Evolutionary conservation across 2,888 invertebrate species (phyloP).

Genomic region (Eudemis profundana): DNA sequence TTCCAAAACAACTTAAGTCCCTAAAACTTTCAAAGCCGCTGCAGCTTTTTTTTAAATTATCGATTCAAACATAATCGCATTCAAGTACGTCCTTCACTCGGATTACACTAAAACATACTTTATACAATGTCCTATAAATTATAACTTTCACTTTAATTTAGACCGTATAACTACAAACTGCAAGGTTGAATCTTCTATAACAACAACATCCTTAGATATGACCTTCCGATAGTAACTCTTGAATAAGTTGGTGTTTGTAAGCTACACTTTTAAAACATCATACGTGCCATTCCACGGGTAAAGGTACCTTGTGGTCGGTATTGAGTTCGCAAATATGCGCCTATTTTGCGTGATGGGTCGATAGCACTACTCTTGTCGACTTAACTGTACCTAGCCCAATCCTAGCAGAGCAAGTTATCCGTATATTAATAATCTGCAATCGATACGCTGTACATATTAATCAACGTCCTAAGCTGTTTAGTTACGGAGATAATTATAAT

Average conservation of each 20-base stretch:
- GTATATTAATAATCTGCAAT: too few species aligned
- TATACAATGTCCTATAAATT: neutral
- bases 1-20: conserved; percentile 1
- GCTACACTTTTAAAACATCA: too few species aligned
- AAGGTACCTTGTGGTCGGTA: too few species aligned
- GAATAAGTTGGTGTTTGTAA: conserved; percentile 5
- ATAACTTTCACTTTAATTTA: neutral
- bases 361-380: too few species aligned
- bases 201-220: neutral
- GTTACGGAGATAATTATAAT: too few species aligned
- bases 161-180: neutral
- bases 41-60: neutral
- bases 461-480: too few species aligned
- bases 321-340: too few species aligned
- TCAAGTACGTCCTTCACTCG: conserved; percentile 18
- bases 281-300: too few species aligned
- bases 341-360: too few species aligned
- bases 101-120: conserved; percentile 3
- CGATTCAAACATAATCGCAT: neutral
- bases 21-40: neutral
- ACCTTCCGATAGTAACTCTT: neutral
- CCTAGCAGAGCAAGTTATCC: too few species aligned
- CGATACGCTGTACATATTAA: too few species aligned
- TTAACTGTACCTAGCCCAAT: too few species aligned
- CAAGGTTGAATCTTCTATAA: neutral